Evolutionary conservation across 30 jellyfish, hydroid and myxozoan genomes (phyloP), one percentile per base, ranked within the genome.

Genomic region (Pelagia noctiluca): DNA sequence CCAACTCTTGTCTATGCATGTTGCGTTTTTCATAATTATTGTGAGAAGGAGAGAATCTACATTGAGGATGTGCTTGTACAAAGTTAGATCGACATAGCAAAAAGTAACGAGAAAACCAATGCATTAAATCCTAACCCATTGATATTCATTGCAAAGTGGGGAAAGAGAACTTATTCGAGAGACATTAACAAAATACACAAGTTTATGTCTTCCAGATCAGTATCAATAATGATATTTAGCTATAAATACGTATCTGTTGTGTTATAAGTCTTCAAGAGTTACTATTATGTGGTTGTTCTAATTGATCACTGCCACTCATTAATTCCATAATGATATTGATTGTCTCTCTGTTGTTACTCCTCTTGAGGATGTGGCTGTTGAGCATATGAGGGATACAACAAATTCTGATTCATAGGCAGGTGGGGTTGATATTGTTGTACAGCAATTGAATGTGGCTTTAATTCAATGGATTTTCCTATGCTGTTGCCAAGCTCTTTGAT

Each of bases 1-100:
- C 96, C 97, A 3, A 61, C 81, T 2, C 82, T 83, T 46, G 85
- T 66, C 1, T 60, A 35, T 35, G 81, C 93, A 2, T 90, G 97
- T 63, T 90, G 76, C 76, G 88, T 90, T 1, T 70, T 76, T 29
- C 96, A 90, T 53, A 90, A 90, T 70, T 75, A 34, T 52, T 90
- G 96, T 49, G 92, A 83, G 47, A 47, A 54, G 30, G 25, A 24
- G 35, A 0, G 0, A 5, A n/a, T n/a, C n/a, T n/a, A n/a, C 47
- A 52, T 52, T 19, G 26, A 19, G 16, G 68, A 52, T 2, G 68
- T 10, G 26, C 26, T 52, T 8, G 68, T 52, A 8, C 12, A 52
- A 19, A 19, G 7, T 19, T 30, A 52, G 21, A 52, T 3, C 7
- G 28, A 52, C n/a, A n/a, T n/a, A n/a, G n/a, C n/a, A 52, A 2